Evolutionary conservation across 2,888 invertebrate species (phyloP).

Genomic region (Papilio elwesi): DNA sequence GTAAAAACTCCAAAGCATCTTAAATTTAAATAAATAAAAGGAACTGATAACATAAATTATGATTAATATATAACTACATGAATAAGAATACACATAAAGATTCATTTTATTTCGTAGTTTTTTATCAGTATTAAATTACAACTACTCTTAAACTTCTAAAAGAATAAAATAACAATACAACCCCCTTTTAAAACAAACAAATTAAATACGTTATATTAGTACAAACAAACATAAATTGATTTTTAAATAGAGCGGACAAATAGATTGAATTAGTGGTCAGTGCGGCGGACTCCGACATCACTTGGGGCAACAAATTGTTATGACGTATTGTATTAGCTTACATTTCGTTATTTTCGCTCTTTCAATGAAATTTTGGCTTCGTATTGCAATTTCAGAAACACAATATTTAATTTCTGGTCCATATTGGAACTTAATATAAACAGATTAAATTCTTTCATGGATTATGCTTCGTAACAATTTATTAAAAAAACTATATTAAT

Average conservation of each 20-base stretch:
- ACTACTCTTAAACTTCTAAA: neutral
- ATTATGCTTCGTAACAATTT: neutral
- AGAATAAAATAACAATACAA: neutral
- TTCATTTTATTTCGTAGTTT: no score
- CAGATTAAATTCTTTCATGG: neutral
- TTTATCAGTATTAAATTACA: slow-evolving; percentile 9
- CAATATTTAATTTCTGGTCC: neutral
- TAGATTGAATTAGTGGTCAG: slow-evolving; percentile 34
- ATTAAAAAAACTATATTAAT: no score
- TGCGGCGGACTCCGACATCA: slow-evolving; percentile 22
- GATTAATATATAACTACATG: no score
- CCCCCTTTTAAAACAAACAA: neutral
- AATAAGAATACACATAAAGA: no score
- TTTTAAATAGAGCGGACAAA: slow-evolving; percentile 7
- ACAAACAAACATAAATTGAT: slow-evolving; percentile 27
- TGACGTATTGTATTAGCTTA: slow-evolving; percentile 28
- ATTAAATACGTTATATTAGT: slow-evolving; percentile 3
- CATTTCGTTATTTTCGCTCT: slow-evolving; percentile 19
- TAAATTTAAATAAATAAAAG: no score
- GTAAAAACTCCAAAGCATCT: no score
- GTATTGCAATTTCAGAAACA: slow-evolving; percentile 9
- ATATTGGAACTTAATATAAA: slow-evolving; percentile 3
- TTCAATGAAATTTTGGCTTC: slow-evolving; percentile 16
- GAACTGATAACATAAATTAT: no score
- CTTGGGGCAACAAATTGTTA: slow-evolving; percentile 24